These are phyloP conservation scores for Nothobranchius kuhntae DNA, from an alignment of 2,113 vertebrate species.

Conservation along the genomic window DNA sequence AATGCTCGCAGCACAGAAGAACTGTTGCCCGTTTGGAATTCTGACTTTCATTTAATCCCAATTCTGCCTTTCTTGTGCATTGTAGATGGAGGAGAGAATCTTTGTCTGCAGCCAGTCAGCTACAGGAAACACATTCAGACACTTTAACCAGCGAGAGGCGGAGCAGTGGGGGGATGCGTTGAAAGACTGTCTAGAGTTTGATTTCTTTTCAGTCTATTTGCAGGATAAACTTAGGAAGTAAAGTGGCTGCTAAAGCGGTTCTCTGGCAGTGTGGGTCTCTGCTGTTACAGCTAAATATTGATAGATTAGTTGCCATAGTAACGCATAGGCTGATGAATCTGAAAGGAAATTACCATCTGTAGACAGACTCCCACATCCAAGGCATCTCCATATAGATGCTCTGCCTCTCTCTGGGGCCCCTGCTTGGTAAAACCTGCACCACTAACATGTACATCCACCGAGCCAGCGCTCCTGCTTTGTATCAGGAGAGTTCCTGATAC, in stretches of 20 bases:
- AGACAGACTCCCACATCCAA: conserved; percentile 49
- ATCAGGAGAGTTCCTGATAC: conserved; percentile 54
- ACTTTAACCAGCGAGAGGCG: conserved; percentile 41
- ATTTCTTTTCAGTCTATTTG: conserved; percentile 44
- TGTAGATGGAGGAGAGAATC: conserved; percentile 37
- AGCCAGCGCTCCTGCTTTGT: conserved; percentile 60
- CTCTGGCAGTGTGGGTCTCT: conserved; percentile 13
- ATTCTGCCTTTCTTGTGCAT: conserved; percentile 51
- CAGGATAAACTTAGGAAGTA: conserved; percentile 20
- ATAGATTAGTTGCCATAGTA: conserved; percentile 49
- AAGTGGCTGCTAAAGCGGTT: conserved; percentile 21
- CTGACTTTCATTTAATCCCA: conserved; percentile 21
- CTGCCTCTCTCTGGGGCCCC: conserved; percentile 62
- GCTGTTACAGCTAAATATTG: conserved; percentile 13
- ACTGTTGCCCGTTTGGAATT: conserved; percentile 26
- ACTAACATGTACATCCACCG: conserved; percentile 56
- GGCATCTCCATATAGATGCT: conserved; percentile 53
- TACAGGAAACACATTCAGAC: conserved; percentile 57
- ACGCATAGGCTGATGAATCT: conserved; percentile 39
- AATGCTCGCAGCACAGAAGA: conserved; percentile 12
- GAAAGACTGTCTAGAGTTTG: conserved; percentile 27
- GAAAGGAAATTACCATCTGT: conserved; percentile 61
- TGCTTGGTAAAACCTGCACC: conserved; percentile 75
- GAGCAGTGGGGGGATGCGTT: conserved; percentile 49
- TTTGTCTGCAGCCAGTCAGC: conserved; percentile 58